Evolutionary conservation across 2,113 vertebrate genomes (phyloP).

Genomic region (Cryptoleucopteryx plumbea): DNA sequence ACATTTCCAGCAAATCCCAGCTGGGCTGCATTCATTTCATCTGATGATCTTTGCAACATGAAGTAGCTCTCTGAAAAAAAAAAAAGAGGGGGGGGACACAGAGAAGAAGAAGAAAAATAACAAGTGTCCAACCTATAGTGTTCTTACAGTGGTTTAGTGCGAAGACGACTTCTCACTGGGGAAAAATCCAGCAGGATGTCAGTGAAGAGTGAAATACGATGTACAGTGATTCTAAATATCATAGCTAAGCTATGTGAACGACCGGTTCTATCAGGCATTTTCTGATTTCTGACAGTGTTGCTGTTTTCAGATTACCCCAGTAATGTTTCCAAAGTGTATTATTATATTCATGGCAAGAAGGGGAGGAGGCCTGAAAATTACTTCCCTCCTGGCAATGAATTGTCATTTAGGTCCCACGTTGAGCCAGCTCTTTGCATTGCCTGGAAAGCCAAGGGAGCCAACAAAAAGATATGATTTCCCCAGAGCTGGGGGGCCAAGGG

Average conservation of each 20-base stretch:
- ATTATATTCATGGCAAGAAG: constrained; percentile 34
- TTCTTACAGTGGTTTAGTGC: background rate
- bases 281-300: constrained; percentile 28
- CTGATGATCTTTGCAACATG: constrained; percentile 35
- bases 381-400: constrained; percentile 32
- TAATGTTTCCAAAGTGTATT: constrained; percentile 42
- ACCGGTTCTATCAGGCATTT: constrained; percentile 8
- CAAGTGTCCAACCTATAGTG: background rate
- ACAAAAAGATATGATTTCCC: constrained; percentile 51
- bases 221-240: background rate
- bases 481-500: constrained; percentile 12
- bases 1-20: constrained; percentile 66
- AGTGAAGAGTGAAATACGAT: constrained; percentile 26
- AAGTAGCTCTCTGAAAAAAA: background rate
- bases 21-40: constrained; percentile 54
- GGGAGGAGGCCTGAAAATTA: constrained; percentile 41
- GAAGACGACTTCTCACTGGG: background rate
- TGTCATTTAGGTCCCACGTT: constrained; percentile 33
- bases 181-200: background rate
- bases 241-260: background rate
- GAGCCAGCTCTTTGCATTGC: constrained; percentile 18
- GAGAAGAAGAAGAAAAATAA: background rate
- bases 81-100: background rate
- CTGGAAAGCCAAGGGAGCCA: constrained; percentile 40
- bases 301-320: constrained; percentile 36